Evolutionary conservation across 1,140 invertebrate species (phyloP).

Genomic region (Chrysoperla carnea): DNA sequence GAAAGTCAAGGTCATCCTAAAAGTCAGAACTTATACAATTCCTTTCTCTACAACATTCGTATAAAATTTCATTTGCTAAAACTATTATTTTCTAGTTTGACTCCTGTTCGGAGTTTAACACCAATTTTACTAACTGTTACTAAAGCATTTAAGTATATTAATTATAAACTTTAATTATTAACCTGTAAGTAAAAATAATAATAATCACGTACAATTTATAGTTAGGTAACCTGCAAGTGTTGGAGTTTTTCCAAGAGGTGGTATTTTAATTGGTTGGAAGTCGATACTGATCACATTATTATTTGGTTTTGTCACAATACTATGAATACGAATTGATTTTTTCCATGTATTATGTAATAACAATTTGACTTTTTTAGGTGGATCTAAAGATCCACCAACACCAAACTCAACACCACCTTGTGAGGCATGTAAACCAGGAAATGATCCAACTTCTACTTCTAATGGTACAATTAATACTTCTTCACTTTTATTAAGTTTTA

Average conservation of each 20-base stretch:
- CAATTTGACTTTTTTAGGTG: conserved; percentile 41
- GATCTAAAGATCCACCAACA: conserved; percentile 48
- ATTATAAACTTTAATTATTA: neutral
- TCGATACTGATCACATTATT: conserved; percentile 37
- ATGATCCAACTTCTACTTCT: conserved; percentile 67
- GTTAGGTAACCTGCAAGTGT: conserved; percentile 51
- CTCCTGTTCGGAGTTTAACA: too few relatives aligned
- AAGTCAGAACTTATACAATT: too few relatives aligned
- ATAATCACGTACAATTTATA: conserved; percentile 49
- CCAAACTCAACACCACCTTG: conserved; percentile 73
- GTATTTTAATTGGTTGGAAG: conserved; percentile 40
- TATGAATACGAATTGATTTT: conserved; percentile 50
- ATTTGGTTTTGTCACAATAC: conserved; percentile 24
- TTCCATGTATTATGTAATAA: conserved; percentile 53
- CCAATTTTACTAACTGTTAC: too few relatives aligned
- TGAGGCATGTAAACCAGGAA: conserved; percentile 55
- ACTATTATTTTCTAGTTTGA: too few relatives aligned
- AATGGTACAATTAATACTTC: conserved; percentile 61
- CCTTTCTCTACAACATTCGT: too few relatives aligned
- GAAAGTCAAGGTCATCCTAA: too few relatives aligned
- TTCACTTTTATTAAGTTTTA: conserved; percentile 50
- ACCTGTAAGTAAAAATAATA: neutral
- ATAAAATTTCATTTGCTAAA: too few relatives aligned
- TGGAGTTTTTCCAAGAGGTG: conserved; percentile 35
- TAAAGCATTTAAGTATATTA: too few relatives aligned